A percentile compares a stretch with the other conserved stretches of the same genome.
These are phyloP conservation scores for Lottia scabra DNA, from an alignment of 2,888 invertebrate genomes.

Conservation along the genomic window DNA sequence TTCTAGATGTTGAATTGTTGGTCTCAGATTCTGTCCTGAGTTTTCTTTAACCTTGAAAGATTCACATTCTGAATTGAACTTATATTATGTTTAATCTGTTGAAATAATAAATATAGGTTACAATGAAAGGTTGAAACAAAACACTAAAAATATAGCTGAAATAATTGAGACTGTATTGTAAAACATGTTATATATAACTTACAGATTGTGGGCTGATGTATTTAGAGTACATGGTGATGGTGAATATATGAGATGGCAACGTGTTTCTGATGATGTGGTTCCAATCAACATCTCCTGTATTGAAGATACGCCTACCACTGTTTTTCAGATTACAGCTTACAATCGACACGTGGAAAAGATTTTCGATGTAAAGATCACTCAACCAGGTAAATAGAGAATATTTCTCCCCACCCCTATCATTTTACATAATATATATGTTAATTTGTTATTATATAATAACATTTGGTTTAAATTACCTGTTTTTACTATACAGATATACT, in stretches of 20 bases:
- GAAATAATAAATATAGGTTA: not conserved
- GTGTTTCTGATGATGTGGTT: constrained; percentile 97
- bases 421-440: too few relatives aligned
- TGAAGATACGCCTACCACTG: constrained; percentile 94
- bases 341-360: constrained; percentile 99
- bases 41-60: too few relatives aligned
- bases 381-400: constrained; percentile 81
- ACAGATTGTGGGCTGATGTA: constrained; percentile 95
- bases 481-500: too few relatives aligned
- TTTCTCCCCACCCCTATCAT: too few relatives aligned
- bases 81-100: too few relatives aligned
- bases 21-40: too few relatives aligned
- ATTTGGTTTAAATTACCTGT: too few relatives aligned
- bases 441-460: too few relatives aligned
- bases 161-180: not conserved
- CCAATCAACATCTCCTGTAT: constrained; percentile 98
- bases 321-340: constrained; percentile 98
- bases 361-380: constrained; percentile 94
- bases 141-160: too few relatives aligned
- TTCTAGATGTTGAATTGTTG: too few relatives aligned
- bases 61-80: too few relatives aligned
- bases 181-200: constrained; percentile 20
- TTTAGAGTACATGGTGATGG: constrained; percentile 95
- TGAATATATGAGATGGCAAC: constrained; percentile 80
- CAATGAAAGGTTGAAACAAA: not conserved